These are phyloP conservation scores for Microctonus aethiopoides DNA, from an alignment of 2,888 invertebrate genomes.

Conservation along the genomic window DNA sequence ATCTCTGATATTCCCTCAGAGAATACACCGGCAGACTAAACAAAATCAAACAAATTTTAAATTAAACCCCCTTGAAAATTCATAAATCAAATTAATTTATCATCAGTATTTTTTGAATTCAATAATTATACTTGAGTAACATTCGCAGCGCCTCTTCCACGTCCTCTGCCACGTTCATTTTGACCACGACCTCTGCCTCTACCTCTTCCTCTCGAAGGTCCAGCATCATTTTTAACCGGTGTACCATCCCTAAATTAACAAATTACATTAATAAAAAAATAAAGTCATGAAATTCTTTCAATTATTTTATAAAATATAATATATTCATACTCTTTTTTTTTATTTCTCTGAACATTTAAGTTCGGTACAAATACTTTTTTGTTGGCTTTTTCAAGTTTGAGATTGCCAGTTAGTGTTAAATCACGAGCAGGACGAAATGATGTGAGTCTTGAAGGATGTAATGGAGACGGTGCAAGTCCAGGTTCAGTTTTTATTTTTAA, in stretches of 20 bases:
- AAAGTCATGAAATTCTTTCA: too few relatives aligned
- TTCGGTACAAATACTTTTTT: constrained; percentile 63
- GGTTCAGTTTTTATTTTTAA: constrained; percentile 53
- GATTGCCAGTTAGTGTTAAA: constrained; percentile 61
- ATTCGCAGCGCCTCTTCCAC: constrained; percentile 49
- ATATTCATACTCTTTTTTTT: constrained; percentile 59
- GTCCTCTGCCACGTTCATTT: constrained; percentile 48
- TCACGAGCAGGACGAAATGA: constrained; percentile 63
- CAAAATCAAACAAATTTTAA: not conserved
- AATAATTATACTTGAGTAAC: constrained; percentile 53
- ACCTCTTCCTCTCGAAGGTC: constrained; percentile 29
- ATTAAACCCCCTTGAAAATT: too few relatives aligned
- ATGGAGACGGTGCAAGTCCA: constrained; percentile 41
- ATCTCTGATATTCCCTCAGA: constrained; percentile 57
- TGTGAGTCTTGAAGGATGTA: constrained; percentile 54
- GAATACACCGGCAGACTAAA: constrained; percentile 61
- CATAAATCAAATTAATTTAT: too few relatives aligned
- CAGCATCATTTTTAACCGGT: constrained; percentile 43
- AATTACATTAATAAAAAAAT: not conserved
- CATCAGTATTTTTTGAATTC: too few relatives aligned
- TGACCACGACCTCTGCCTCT: constrained; percentile 48
- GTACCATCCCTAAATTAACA: constrained; percentile 31
- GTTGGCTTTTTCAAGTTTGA: constrained; percentile 55
- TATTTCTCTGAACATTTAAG: constrained; percentile 62
- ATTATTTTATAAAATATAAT: not conserved